phyloP scores from a whole-genome alignment of 37 sponge, comb jelly and placozoan species.

The Cliona cf. orientalis region DNA sequence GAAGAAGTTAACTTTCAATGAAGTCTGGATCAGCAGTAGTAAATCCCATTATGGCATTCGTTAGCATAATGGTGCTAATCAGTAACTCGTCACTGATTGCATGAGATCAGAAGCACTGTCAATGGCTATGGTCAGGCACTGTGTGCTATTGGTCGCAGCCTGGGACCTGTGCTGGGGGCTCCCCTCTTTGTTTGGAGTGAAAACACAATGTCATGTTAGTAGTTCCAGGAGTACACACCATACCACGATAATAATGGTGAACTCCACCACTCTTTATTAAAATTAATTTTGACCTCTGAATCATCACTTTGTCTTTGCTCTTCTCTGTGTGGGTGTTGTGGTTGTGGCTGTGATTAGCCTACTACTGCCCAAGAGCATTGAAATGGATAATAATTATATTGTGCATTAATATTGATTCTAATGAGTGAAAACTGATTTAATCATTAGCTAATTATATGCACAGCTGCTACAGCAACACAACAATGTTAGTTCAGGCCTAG shows the following conservation, averaged over 20 bases:
- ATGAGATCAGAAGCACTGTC: constrained; percentile 62
- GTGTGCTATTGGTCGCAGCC: constrained; percentile 60
- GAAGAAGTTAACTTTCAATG: too few species aligned
- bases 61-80: constrained; percentile 62
- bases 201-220: too few species aligned
- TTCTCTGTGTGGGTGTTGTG: constrained; percentile 31
- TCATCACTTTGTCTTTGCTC: constrained; percentile 76
- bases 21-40: too few species aligned
- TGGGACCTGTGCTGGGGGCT: constrained; percentile 69
- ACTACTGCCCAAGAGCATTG: constrained; percentile 68
- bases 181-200: constrained; percentile 88
- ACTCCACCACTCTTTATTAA: too few species aligned
- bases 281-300: constrained; percentile 92
- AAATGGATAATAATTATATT: too few species aligned
- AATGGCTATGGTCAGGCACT: constrained; percentile 79
- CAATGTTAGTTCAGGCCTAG: too few species aligned
- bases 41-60: constrained; percentile 24
- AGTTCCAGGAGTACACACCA: too few species aligned
- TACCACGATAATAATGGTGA: too few species aligned
- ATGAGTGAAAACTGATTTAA: too few species aligned
- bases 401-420: too few species aligned
- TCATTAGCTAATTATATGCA: too few species aligned
- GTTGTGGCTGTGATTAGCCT: constrained; percentile 28
- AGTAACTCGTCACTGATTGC: constrained; percentile 63
- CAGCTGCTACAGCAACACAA: too few species aligned